phyloP scores from a whole-genome alignment of 2,113 vertebrate genomes.

The Uria aalge region DNA sequence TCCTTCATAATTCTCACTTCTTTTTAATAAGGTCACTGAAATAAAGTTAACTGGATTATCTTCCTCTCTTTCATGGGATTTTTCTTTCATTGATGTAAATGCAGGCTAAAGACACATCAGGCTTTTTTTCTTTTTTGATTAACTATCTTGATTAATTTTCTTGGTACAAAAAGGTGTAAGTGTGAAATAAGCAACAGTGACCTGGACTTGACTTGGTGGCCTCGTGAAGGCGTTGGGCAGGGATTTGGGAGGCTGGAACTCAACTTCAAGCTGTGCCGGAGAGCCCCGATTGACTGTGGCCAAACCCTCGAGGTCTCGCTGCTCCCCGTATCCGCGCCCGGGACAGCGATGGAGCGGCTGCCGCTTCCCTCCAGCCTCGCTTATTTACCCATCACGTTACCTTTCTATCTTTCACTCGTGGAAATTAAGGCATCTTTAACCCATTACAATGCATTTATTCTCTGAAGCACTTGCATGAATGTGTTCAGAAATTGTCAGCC shows the following conservation, averaged over 20 bases:
- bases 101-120: background rate
- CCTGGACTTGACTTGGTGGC: too few relatives aligned
- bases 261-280: background rate
- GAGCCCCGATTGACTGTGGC: accelerated
- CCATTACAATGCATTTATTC: background rate
- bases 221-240: accelerated
- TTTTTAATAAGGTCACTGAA: background rate
- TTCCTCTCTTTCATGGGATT: background rate
- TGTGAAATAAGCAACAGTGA: too few relatives aligned
- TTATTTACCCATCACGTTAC: too few relatives aligned
- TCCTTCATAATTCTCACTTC: background rate
- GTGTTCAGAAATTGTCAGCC: background rate
- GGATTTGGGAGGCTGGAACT: background rate
- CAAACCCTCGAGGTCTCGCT: accelerated
- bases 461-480: background rate
- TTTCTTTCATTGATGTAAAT: background rate
- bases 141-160: background rate
- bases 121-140: background rate
- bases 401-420: background rate
- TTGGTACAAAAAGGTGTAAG: background rate
- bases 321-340: accelerated
- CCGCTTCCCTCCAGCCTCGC: background rate
- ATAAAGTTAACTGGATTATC: background rate
- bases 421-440: background rate
- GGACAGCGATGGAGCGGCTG: background rate